Base-by-base conservation (phyloP, 2,797 vertebrate species). In the Sphenopsis melanotis region DNA sequence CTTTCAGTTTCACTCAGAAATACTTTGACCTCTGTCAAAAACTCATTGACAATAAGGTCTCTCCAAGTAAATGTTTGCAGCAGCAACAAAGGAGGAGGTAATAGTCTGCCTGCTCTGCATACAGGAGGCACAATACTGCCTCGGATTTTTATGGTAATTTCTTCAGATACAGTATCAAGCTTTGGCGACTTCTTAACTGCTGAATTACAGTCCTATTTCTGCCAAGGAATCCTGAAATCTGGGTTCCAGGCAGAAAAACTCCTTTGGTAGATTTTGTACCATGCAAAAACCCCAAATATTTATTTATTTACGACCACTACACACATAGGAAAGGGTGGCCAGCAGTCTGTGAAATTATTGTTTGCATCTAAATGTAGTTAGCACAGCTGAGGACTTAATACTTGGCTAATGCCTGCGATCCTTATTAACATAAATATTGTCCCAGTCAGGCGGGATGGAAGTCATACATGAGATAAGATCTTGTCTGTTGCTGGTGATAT, bases 371-470 rank as follows among this genome's bases (percentile, higher is more conserved):
- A 84, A 93, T 93, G 94, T 65, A 96, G 90, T 87, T 76, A 83
- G 89, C 83, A 91, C 85, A 86, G 85, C 94, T 94, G 95, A 96
- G 91, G 91, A 95, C 96, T 97, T 95, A 94, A 97, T 97, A 94
- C 72, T 91, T 53, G 91, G 89, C 92, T 94, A 93, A 95, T 95
- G 94, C 80, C 87, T 32, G 47, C 2, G 2, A 76, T 84, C 86
- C 95, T 95, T 84, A 96, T 97, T 96, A 97, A 91, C 93, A 94
- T 94, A 90, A 94, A 94, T 92, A 95, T 93, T 87, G 88, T 77
- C 90, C 56, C 64, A 89, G 93, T 46, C 85, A 55, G 87, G 91
- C 37, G 1, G 95, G 94, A 50, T 94, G 89, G 90, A 93, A 97
- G 96, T 57, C 89, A 82, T 87, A 86, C 74, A n/a, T 4, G 34